phyloP scores from a whole-genome alignment of 2,113 vertebrate species.

The Psophia crepitans region DNA sequence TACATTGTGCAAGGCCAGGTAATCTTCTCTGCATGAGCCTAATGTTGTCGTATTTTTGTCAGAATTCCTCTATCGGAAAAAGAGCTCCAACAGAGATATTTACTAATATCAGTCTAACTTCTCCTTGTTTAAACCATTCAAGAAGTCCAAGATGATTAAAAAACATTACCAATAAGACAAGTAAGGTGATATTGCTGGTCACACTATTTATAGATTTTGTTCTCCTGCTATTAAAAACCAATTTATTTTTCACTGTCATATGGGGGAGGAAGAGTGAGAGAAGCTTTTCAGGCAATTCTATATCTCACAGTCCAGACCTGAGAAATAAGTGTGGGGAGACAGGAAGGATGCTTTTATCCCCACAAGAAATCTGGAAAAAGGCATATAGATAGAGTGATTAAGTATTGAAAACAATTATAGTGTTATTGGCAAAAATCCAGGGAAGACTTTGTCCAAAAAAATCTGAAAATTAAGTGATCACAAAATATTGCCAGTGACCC shows the following conservation, averaged over 20 bases:
- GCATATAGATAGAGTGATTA: background rate
- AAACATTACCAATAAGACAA: background rate
- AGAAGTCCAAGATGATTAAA: background rate
- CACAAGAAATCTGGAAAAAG: background rate
- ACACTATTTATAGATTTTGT: background rate
- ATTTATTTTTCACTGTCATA: background rate
- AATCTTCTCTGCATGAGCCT: background rate
- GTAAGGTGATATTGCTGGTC: background rate
- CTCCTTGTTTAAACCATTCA: background rate
- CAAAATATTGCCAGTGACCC: background rate
- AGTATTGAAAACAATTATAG: background rate
- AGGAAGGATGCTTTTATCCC: background rate
- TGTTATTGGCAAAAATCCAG: background rate
- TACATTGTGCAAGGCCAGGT: background rate
- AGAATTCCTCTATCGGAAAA: background rate
- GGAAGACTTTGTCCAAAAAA: background rate
- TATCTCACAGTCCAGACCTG: background rate
- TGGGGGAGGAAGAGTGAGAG: background rate
- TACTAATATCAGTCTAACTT: background rate
- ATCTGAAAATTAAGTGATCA: background rate
- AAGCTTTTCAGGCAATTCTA: background rate
- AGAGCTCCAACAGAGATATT: background rate
- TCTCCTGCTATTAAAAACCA: background rate
- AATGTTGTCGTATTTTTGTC: background rate
- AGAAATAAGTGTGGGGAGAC: background rate